These are phyloP conservation scores for Tipula vernalis DNA, from an alignment of 2,888 invertebrate species.

Conservation along the genomic window DNA sequence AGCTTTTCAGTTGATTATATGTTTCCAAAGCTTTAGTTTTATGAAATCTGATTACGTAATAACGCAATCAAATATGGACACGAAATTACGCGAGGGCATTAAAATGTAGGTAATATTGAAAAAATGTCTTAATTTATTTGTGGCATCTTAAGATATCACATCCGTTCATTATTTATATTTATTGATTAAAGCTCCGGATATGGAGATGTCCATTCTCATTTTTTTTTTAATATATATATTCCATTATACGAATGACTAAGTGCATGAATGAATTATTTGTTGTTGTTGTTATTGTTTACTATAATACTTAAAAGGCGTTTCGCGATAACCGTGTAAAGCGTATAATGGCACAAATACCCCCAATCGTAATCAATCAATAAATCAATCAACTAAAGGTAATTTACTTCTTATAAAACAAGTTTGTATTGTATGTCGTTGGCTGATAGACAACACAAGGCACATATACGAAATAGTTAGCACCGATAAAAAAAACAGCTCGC, in stretches of 20 bases:
- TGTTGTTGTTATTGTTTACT: background rate
- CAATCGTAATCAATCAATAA: background rate
- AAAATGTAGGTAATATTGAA: too few relatives aligned
- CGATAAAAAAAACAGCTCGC: background rate
- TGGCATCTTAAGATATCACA: background rate
- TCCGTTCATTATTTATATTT: too few relatives aligned
- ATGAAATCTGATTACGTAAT: too few relatives aligned
- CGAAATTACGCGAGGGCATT: too few relatives aligned
- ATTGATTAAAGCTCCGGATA: background rate
- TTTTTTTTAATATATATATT: background rate
- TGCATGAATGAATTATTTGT: background rate
- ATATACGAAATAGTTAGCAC: background rate
- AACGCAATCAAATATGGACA: too few relatives aligned
- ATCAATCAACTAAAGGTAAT: background rate
- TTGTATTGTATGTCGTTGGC: background rate
- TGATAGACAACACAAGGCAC: background rate
- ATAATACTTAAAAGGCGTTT: background rate
- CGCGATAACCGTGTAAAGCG: background rate
- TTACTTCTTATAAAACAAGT: background rate
- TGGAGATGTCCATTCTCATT: background rate
- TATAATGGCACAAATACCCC: background rate
- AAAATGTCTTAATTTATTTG: background rate
- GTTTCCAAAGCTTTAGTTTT: too few relatives aligned
- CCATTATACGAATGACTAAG: background rate
- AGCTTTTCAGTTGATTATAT: too few relatives aligned